Evolutionary conservation across 2,888 invertebrate genomes (phyloP), one percentile per base, ranked within the genome.

Genomic region (Volucella bombylans): DNA sequence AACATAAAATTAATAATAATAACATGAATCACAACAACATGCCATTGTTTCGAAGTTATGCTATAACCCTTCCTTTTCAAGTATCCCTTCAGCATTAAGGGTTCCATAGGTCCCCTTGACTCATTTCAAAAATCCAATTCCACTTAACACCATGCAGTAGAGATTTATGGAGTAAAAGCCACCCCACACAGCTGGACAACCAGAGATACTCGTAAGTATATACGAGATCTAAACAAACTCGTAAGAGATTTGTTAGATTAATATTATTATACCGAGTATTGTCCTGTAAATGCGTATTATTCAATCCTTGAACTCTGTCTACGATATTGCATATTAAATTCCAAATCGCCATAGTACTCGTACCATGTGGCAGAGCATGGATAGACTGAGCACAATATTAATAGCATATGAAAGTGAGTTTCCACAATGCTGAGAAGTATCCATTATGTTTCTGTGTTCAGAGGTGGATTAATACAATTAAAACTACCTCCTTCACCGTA

Each of bases 241-340:
- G 62, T 55, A 6, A 41, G 55, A 68, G 55, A 54, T 68, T 38
- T 72, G 55, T 52, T 73, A 79, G 68, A 79, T 82, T 73, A 79
- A 69, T 69, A 76, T 64, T 69, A 76, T 64, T 52, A 47, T 59
- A 2, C 31, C 8, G 43, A 69, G 69, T 45, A 76, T 73, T 73
- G 67, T 49, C 67, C 57, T 52, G 14, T 41, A 52, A 23, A 54
- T 45, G 73, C 54, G 49, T 62, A 62, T 76, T 52, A 77, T 76
- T 59, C 49, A 82, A 65, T 82, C 65, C 77, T 82, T 82, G 77
- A 71, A 77, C 76, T 81, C 65, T 74, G 14, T 43, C 49, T 8
- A n/a, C 49, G 18, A 54, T 43, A 65, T 79, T 72, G 79, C 57
- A 72, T 73, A 78, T 77, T 71, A 52, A 55, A 78, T 64, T 76